Evolutionary conservation across 2,113 vertebrate genomes (phyloP).

Genomic region (Acinonyx jubatus): DNA sequence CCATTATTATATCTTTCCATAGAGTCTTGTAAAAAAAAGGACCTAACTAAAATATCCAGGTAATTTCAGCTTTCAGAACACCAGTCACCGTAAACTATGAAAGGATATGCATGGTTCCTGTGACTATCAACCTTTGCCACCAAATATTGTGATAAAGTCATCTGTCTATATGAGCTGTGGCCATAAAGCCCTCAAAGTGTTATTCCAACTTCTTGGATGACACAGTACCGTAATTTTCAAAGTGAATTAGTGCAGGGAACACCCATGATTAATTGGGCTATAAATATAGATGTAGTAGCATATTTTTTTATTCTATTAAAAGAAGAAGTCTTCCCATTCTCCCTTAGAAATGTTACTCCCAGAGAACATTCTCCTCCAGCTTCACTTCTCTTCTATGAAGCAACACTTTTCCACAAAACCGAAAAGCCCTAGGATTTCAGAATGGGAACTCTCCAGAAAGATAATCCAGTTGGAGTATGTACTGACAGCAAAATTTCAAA

Average conservation of each 20-base stretch:
- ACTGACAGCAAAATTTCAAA: background rate
- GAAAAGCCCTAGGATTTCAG: background rate
- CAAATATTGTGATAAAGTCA: background rate
- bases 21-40: background rate
- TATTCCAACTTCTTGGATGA: background rate
- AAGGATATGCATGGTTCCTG: background rate
- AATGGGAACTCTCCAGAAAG: background rate
- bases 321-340: background rate
- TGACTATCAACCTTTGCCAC: background rate
- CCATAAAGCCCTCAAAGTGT: background rate
- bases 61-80: background rate
- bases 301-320: background rate
- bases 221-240: background rate
- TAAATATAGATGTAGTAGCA: background rate
- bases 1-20: background rate
- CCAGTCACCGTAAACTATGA: background rate
- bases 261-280: background rate
- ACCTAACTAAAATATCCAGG: background rate
- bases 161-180: background rate
- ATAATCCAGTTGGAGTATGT: background rate
- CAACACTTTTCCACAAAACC: background rate
- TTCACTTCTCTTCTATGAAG: background rate
- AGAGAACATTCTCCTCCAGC: background rate
- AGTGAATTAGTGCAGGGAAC: background rate
- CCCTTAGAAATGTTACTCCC: background rate